phyloP scores from a whole-genome alignment of 2,113 vertebrate species.

The Hemibagrus wyckioides region DNA sequence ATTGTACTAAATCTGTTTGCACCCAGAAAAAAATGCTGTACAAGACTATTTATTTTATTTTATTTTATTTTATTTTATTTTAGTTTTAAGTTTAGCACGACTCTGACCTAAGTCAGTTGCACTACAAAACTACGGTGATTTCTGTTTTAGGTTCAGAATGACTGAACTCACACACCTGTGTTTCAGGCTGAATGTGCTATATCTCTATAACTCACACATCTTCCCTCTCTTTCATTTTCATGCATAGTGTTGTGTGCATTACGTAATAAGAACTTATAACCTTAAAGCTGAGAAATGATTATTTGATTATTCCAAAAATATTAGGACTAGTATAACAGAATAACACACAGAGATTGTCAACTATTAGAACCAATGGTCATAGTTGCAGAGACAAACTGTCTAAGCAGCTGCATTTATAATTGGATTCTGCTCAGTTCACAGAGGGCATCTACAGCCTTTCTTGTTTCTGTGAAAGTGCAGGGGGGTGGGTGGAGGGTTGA shows the following conservation, averaged over 20 bases:
- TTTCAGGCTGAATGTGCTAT: background rate
- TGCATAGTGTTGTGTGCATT: background rate
- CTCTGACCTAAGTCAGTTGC: background rate
- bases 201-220: background rate
- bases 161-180: background rate
- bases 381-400: conserved; percentile 29
- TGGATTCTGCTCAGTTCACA: conserved; percentile 56
- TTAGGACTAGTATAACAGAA: conserved; percentile 1
- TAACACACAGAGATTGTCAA: conserved; percentile 3
- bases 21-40: background rate
- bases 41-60: background rate
- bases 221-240: background rate
- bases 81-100: background rate
- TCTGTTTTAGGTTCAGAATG: background rate
- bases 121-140: background rate
- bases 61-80: too few relatives aligned
- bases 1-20: background rate
- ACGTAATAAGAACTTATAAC: background rate
- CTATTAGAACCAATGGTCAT: conserved; percentile 24
- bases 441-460: conserved; percentile 44
- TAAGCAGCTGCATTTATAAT: conserved; percentile 54
- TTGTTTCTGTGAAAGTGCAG: conserved; percentile 45
- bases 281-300: background rate
- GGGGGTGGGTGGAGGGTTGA: background rate
- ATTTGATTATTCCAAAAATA: conserved; percentile 20